Base-by-base conservation (phyloP, 2,888 invertebrate species). In the Dasysyrphus albostriatus region DNA sequence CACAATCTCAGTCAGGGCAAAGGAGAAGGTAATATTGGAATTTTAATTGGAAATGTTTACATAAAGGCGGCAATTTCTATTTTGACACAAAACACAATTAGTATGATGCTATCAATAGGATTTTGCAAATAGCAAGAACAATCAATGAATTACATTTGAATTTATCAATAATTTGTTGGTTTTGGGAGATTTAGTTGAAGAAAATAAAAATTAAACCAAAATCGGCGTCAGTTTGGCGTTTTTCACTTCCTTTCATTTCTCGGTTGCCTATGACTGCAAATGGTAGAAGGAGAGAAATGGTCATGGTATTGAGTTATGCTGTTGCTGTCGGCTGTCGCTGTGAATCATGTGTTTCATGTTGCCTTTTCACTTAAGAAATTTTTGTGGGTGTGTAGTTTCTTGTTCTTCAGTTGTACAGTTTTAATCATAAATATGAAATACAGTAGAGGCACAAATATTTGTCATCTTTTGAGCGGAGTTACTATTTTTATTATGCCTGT, bases 11-110 rank as follows among this genome's bases (percentile, higher is more conserved):
- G 2, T 2, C 29, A 8, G 24, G 3, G 24, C n/a, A 32, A 32
- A n/a, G 32, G 3, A 32, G 7, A n/a, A 32, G n/a, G n/a, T n/a
- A 32, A n/a, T 5, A 42, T 5, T 37, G 7, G 12, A 39, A 24
- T 51, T 9, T 24, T 14, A 42, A 19, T 42, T n/a, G 10, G 19
- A 10, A 78, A 80, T 74, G 81, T 75, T 81, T 81, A 75, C 69
- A 70, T 51, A 75, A 59, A 59, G n/a, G 32, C 44, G 61, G 39
- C 39, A 76, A 39, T 80, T 51, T 34, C 32, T 12, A 12, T 59
- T 29, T n/a, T 5, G 12, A 10, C 1, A 19, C 39, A 14, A 74
- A 19, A 39, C 14, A 24, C 34, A 51, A 69, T 29, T 3, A 24
- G 3, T 29, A 7, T 6, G 4, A 51, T 5, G 24, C 29, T 0